These are phyloP conservation scores for Pluvianellus socialis DNA, from an alignment of 2,113 vertebrate species.

Conservation along the genomic window DNA sequence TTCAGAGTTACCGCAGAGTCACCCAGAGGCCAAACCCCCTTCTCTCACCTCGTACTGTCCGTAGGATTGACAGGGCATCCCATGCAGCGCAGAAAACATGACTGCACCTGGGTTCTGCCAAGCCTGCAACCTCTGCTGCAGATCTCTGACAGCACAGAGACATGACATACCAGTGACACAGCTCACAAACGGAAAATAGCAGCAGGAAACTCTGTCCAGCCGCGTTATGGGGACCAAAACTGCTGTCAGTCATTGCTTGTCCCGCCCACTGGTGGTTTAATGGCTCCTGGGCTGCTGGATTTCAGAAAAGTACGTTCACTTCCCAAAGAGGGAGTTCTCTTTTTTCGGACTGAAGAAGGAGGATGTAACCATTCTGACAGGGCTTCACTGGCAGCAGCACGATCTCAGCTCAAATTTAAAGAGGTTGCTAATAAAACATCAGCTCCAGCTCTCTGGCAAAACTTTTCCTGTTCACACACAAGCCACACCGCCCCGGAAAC, in stretches of 20 bases:
- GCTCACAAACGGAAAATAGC: background rate
- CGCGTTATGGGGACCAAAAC: background rate
- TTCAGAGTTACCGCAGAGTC: background rate
- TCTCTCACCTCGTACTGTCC: background rate
- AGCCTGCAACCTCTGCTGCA: background rate
- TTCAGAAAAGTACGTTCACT: background rate
- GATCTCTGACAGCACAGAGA: background rate
- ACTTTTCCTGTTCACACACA: background rate
- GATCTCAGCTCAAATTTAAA: background rate
- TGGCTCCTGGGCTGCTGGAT: background rate
- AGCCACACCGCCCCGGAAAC: background rate
- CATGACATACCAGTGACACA: background rate
- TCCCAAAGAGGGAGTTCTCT: background rate
- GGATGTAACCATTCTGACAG: background rate
- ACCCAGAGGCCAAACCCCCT: background rate
- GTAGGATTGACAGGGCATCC: rapidly evolving
- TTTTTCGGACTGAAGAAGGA: background rate
- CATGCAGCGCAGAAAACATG: rapidly evolving
- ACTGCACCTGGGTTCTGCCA: background rate
- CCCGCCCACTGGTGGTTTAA: background rate
- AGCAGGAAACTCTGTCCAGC: background rate
- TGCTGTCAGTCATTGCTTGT: background rate
- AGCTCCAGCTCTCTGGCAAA: background rate
- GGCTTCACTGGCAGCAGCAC: background rate
- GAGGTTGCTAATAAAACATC: background rate